Evolutionary conservation across 1,140 invertebrate species (phyloP), one percentile per base, ranked within the genome.

Genomic region (Panagrolaimus sp.): DNA sequence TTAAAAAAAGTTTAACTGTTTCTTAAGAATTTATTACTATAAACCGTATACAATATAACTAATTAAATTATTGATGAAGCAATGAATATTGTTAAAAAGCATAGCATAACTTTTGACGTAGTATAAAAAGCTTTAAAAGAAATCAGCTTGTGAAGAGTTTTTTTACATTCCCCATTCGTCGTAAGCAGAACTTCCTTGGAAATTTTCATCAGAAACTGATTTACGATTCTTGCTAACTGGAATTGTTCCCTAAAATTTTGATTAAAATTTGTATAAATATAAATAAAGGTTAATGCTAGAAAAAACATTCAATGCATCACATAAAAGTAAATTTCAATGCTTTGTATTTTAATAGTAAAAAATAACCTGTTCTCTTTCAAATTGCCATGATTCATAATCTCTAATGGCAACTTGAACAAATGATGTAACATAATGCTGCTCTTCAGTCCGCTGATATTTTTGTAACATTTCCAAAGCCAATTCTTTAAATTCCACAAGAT

Each of bases 321-420:
- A n/a, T n/a, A n/a, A n/a, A n/a, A n/a, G n/a, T n/a, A n/a, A n/a
- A n/a, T n/a, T 38, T 38, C 7, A 7, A 38, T 38, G 31, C 7
- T 38, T 38, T 38, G 31, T 4, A 38, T 38, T 38, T 38, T 38
- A 38, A 38, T 4, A 38, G 16, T 14, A 65, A 23, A 9, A 16
- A 25, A 43, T 69, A 16, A 74, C 79, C 75, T 81, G 77, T 67
- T 81, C 80, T 23, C 68, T 64, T 66, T 81, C 79, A 63, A 81
- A 81, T 47, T 80, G 80, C 80, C 80, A 81, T 16, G 80, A 72
- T 61, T 81, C 79, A 45, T 72, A 80, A 61, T 81, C 80, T 14
- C 75, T 61, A 1, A 81, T 66, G 11, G 77, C 76, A 14, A 77
- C 63, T 71, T 81, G 80, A 9, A 81, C 79, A 57, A 70, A 81